phyloP scores from a whole-genome alignment of 35 echinoderm and acorn worm species.

The Hemicentrotus pulcherrimus region DNA sequence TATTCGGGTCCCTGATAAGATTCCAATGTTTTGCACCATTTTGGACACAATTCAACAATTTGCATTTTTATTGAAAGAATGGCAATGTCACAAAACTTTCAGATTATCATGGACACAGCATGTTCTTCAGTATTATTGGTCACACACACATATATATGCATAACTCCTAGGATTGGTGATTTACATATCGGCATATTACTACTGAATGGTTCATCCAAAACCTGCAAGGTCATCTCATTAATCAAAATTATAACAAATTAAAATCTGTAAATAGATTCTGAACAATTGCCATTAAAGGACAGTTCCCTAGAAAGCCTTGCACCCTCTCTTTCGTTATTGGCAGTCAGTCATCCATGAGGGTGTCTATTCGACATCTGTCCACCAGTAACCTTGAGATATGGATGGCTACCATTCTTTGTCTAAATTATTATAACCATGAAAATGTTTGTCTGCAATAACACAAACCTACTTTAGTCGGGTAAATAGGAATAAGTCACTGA shows the following conservation, averaged over 20 bases:
- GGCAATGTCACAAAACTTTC: too few species aligned
- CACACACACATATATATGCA: too few species aligned
- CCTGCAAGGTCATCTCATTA: background rate
- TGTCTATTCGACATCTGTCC: background rate
- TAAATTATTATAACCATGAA: background rate
- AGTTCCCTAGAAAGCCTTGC: background rate
- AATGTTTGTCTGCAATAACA: background rate
- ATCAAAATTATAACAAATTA: background rate
- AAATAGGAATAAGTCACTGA: background rate
- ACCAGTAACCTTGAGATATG: background rate
- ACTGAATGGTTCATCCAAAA: background rate
- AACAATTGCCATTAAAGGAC: background rate
- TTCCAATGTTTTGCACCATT: too few species aligned
- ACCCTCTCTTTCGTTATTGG: background rate
- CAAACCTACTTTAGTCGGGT: background rate
- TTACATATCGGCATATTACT: background rate
- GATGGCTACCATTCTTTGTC: background rate
- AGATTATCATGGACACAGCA: too few species aligned
- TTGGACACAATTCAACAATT: too few species aligned
- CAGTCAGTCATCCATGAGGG: background rate
- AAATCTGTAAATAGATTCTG: background rate
- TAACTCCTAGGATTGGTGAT: background rate
- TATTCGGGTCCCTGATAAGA: too few species aligned
- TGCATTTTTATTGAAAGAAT: too few species aligned
- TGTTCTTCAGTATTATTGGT: too few species aligned